phyloP scores from a whole-genome alignment of 2,113 vertebrate genomes.

The Mastomys natalensis region DNA sequence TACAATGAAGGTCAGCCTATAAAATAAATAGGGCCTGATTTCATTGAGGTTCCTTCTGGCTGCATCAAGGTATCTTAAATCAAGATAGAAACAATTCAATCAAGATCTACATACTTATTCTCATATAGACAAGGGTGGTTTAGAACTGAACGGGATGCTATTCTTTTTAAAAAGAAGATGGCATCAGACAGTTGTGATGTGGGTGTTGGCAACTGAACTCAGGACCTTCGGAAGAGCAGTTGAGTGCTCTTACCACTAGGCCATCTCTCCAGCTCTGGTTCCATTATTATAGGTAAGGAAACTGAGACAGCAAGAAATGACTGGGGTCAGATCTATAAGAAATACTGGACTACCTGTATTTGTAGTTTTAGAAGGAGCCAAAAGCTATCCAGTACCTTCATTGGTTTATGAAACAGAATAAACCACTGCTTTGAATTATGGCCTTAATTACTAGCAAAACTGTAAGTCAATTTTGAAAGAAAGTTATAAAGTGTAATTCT shows the following conservation, averaged over 20 bases:
- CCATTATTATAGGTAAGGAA: slow-evolving; percentile 29
- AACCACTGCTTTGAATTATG: background rate
- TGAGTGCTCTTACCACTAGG: background rate
- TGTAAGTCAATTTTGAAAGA: background rate
- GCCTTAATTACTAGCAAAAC: background rate
- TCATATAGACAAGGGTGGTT: background rate
- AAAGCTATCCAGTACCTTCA: background rate
- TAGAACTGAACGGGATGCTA: background rate
- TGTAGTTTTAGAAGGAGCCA: background rate
- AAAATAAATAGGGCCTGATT: background rate
- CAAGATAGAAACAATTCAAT: background rate
- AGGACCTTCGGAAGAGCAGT: background rate
- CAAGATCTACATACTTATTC: background rate
- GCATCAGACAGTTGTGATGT: background rate
- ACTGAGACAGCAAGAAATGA: background rate
- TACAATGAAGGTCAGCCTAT: background rate
- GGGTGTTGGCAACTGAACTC: background rate
- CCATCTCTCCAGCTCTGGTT: background rate
- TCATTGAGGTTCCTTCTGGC: background rate
- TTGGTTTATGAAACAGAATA: slow-evolving; percentile 24
- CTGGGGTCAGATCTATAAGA: background rate
- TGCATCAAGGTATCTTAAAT: background rate
- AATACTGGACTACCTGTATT: background rate
- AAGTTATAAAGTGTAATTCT: background rate
- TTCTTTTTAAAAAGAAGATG: background rate